Conservation (phyloP, 2,888 invertebrate species). For the Calameuta idolon region DNA sequence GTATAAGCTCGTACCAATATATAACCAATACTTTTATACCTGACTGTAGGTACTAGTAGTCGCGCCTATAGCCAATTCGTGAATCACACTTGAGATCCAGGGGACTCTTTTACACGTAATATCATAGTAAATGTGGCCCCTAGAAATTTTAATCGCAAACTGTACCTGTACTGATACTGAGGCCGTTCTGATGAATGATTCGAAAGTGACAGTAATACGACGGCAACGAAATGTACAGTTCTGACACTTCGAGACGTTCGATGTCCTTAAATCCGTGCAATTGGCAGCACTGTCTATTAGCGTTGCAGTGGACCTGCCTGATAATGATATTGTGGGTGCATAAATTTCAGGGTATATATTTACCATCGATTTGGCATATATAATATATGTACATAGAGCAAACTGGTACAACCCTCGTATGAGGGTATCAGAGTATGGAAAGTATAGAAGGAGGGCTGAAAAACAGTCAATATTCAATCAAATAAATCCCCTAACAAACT, state of each 20-base stretch:
- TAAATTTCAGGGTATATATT: not conserved
- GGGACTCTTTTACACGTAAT: not conserved
- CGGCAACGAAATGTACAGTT: not conserved
- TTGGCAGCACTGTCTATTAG: not conserved
- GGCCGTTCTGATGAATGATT: not conserved
- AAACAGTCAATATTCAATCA: conserved; percentile 48
- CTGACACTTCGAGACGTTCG: not conserved
- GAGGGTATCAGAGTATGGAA: not conserved
- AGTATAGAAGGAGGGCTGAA: not conserved
- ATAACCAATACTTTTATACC: not conserved
- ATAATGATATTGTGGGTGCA: not conserved
- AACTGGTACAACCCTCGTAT: not conserved
- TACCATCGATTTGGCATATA: not conserved
- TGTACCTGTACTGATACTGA: not conserved
- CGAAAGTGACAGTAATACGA: not conserved
- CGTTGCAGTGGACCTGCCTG: not conserved
- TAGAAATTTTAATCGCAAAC: not conserved
- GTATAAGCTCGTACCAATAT: not conserved
- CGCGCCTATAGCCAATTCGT: not conserved
- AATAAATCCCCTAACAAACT: conserved; percentile 57
- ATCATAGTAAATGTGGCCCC: not conserved
- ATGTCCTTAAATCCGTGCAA: not conserved
- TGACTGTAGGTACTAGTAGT: not conserved
- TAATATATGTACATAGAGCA: not conserved
- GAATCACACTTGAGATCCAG: not conserved